These are phyloP conservation scores for Procambarus clarkii DNA, from an alignment of 1,140 invertebrate species.

Conservation along the genomic window DNA sequence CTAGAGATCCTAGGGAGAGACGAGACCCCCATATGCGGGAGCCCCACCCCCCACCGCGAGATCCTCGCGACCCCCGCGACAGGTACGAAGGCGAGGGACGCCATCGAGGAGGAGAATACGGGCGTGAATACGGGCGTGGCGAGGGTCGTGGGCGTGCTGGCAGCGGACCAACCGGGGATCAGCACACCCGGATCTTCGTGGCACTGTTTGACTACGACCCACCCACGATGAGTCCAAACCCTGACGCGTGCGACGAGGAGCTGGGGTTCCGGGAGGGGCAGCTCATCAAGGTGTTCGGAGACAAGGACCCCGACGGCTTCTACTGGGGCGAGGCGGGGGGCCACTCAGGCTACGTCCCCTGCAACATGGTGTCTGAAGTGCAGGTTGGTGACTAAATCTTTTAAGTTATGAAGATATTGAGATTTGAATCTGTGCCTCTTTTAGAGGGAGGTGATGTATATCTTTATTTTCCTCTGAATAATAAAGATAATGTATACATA, in stretches of 20 bases:
- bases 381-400: slow-evolving; percentile 77
- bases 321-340: slow-evolving; percentile 96
- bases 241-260: slow-evolving; percentile 97
- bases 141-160: slow-evolving; percentile 41
- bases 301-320: slow-evolving; percentile 98
- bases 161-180: slow-evolving; percentile 23
- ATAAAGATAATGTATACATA: too few species aligned
- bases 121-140: slow-evolving; percentile 58
- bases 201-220: slow-evolving; percentile 98
- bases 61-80: slow-evolving; percentile 37
- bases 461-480: too few species aligned
- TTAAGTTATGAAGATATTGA: too few species aligned
- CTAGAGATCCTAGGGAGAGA: slow-evolving; percentile 37
- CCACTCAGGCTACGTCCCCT: slow-evolving; percentile 94
- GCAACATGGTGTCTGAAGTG: slow-evolving; percentile 98
- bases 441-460: too few species aligned
- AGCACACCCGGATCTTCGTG: slow-evolving; percentile 86
- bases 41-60: slow-evolving; percentile 40
- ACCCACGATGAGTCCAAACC: slow-evolving; percentile 98
- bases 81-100: slow-evolving; percentile 38
- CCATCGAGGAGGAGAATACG: slow-evolving; percentile 54
- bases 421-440: too few species aligned
- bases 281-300: slow-evolving; percentile 94
- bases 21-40: slow-evolving; percentile 52
- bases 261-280: slow-evolving; percentile 97